Evolutionary conservation across 2,888 invertebrate genomes (phyloP), one percentile per base, ranked within the genome.

Genomic region (Chaetogeoica ovagalla): DNA sequence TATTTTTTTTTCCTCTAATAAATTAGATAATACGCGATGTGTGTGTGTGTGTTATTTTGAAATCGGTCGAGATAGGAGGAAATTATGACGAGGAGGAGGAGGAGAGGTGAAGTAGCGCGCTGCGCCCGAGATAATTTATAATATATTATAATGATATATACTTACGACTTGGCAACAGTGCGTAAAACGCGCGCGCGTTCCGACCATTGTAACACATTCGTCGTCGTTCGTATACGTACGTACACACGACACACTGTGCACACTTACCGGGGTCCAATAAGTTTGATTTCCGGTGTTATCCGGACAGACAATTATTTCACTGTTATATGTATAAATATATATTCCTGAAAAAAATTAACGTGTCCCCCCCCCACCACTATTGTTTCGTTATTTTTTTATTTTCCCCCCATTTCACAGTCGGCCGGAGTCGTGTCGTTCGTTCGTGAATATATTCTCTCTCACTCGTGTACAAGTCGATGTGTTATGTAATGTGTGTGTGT

Each of bases 71-170:
- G 75, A 77, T 70, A 77, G 69, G 70, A 70, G 71, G 4, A 30
- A 30, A 30, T 4, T 1, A 79, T 71, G 79, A 71, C 71, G 30
- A 30, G 30, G 30, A 30, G 30, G 30, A 30, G 30, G 30, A 30
- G 30, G 30, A 30, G 30, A 30, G 30, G 30, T 2, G 30, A 4
- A 30, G 30, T 30, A 30, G 30, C 30, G 30, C 30, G 63, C 68
- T n/a, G 70, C 71, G 70, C 70, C 70, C 79, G 79, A 79, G 79
- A 79, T 79, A 79, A 79, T 79, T 71, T 71, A 62, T 79, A 30
- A 30, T 30, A 30, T 30, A 30, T 30, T 30, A 79, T 79, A 71
- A 79, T 79, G 79, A 30, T 30, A 4, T 30, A 79, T 79, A 63
- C 79, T 70, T 70, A 39, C 30, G 62, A 79, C 79, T 71, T 79